These are phyloP conservation scores for Pleuronectes platessa DNA, from an alignment of 2,113 vertebrate genomes.

Conservation along the genomic window DNA sequence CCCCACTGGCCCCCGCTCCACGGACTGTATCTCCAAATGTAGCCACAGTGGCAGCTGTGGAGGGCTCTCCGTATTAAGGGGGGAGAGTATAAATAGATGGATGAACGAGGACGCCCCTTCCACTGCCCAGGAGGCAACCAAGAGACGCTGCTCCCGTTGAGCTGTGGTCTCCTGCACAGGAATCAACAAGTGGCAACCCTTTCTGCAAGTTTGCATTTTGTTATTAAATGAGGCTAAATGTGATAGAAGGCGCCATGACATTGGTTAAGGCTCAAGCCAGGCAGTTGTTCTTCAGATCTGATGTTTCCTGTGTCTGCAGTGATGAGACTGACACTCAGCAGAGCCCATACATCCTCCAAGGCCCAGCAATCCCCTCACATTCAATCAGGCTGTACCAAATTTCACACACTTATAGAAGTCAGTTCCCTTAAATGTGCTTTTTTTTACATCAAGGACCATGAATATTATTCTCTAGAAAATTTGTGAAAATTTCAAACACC, in stretches of 20 bases:
- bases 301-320: background rate
- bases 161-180: background rate
- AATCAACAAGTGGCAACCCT: background rate
- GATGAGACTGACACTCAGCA: too few relatives aligned
- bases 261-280: too few relatives aligned
- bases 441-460: too few relatives aligned
- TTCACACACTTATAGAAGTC: too few relatives aligned
- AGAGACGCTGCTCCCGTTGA: background rate
- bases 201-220: background rate
- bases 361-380: too few relatives aligned
- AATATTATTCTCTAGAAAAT: too few relatives aligned
- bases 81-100: constrained; percentile 69
- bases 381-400: too few relatives aligned
- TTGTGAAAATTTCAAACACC: too few relatives aligned
- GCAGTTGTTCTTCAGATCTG: background rate
- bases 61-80: constrained; percentile 53
- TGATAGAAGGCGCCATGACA: too few relatives aligned
- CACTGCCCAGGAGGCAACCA: background rate
- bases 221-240: too few relatives aligned
- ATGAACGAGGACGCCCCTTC: constrained; percentile 2
- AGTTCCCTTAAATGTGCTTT: too few relatives aligned
- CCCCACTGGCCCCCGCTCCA: constrained; percentile 30
- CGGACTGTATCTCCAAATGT: constrained; percentile 64
- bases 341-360: too few relatives aligned
- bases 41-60: constrained; percentile 54